phyloP scores from a whole-genome alignment of 2,888 invertebrate species.

The Physocephala rufipes region DNA sequence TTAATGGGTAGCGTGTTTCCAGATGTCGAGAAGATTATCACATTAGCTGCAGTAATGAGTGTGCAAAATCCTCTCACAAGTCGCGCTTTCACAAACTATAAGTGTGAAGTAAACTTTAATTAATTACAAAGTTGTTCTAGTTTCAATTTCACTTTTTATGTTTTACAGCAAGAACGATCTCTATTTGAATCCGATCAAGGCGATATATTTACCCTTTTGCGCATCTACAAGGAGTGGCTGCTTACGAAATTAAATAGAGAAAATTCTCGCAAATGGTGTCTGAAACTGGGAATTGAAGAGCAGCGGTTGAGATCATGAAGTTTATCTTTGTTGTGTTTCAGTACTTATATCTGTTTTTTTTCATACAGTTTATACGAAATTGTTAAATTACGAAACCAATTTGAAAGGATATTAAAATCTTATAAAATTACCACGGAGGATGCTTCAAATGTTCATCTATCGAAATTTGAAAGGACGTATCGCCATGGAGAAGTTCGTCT shows the following conservation, averaged over 20 bases:
- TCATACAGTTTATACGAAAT: constrained; percentile 83
- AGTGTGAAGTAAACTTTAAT: constrained; percentile 74
- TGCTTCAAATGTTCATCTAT: constrained; percentile 67
- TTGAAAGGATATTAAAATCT: constrained; percentile 81
- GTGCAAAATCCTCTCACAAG: constrained; percentile 94
- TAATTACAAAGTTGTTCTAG: not conserved
- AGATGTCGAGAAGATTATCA: constrained; percentile 87
- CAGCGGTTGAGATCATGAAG: constrained; percentile 74
- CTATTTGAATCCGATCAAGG: constrained; percentile 93
- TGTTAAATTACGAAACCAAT: constrained; percentile 90
- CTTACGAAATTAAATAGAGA: constrained; percentile 72
- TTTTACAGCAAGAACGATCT: constrained; percentile 74
- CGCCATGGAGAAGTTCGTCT: constrained; percentile 91
- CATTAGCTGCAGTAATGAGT: constrained; percentile 89
- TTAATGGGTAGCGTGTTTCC: constrained; percentile 90
- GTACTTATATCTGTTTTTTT: constrained; percentile 11
- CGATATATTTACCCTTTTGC: constrained; percentile 90
- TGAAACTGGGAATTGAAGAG: constrained; percentile 90
- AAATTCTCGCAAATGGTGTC: constrained; percentile 83
- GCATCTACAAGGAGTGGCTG: constrained; percentile 89
- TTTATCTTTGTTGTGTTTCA: not conserved
- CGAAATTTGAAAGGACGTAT: constrained; percentile 80
- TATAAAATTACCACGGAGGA: constrained; percentile 70
- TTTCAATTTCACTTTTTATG: not conserved
- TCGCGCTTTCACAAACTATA: constrained; percentile 83